Evolutionary conservation across 2,113 vertebrate genomes (phyloP).

Genomic region (Actenoides hombroni): DNA sequence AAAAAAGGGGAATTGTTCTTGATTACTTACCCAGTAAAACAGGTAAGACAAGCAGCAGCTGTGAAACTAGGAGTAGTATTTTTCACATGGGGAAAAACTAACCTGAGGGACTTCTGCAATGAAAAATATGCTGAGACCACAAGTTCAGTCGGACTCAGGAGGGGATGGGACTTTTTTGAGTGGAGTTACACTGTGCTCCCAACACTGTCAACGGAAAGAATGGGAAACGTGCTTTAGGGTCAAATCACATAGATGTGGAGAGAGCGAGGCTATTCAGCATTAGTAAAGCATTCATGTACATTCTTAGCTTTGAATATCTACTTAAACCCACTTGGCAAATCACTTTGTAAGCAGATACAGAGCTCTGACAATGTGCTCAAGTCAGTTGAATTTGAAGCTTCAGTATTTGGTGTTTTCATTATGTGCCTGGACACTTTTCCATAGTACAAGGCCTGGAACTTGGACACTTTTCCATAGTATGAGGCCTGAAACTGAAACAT

Average conservation of each 20-base stretch:
- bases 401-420: neutral
- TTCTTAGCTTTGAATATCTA: neutral
- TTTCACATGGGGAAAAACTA: neutral
- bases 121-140: neutral
- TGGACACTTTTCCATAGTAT: neutral
- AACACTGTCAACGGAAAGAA: neutral
- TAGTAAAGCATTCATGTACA: neutral
- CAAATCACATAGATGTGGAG: neutral
- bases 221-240: neutral
- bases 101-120: neutral
- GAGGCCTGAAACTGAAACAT: neutral
- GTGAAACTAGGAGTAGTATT: neutral
- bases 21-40: neutral
- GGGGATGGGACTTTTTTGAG: neutral
- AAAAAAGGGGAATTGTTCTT: neutral
- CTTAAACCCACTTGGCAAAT: constrained; percentile 6
- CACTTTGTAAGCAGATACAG: neutral
- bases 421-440: neutral
- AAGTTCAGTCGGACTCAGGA: neutral
- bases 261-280: neutral
- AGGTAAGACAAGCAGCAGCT: neutral
- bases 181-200: neutral
- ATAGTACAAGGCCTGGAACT: no score
- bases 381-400: neutral
- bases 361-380: neutral